Base-by-base conservation (phyloP, 2,888 invertebrate species). In the Volucella inanis region DNA sequence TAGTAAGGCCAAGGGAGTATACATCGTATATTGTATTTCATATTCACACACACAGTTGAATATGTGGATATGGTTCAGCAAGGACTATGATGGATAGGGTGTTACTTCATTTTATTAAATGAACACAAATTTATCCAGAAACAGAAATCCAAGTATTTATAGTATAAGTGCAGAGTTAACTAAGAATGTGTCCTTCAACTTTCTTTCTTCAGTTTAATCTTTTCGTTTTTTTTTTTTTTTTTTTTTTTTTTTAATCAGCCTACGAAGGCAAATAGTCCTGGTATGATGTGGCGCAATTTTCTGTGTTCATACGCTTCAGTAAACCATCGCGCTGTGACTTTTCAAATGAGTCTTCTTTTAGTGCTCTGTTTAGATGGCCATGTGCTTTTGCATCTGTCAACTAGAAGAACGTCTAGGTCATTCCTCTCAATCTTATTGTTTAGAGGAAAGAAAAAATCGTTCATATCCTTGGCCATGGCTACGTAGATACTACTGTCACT, bases 71-170 rank as follows among this genome's bases (percentile, higher is more conserved):
- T 31, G 6, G 6, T 14, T 18, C 54, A 15, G 49, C 49, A 64
- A 50, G 70, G 65, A 72, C 81, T 64, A 57, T 85, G 85, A 85
- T 81, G 68, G 76, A 85, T 81, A 57, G 80, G 70, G 75, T 75
- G 59, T 67, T 71, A 57, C 59, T 77, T 68, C 71, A 76, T 81
- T 62, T 59, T 68, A 76, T 72, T 75, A 71, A 84, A 79, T 65
- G 57, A 82, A 77, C 75, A 64, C 70, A 79, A 75, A 75, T 70
- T 38, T 54, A 76, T 75, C 80, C 61, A 71, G 52, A 15, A 41
- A 52, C 55, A 65, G 22, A 75, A 79, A 75, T 79, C 79, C 74
- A 79, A 80, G 75, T 80, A 80, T 74, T 71, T 75, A 71, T 61
- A 76, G 80, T 76, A n/a, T n/a, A n/a, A n/a, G n/a, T n/a, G n/a